A percentile compares a stretch with the other conserved stretches of the same genome.
Evolutionary conservation across 2,888 invertebrate genomes (phyloP).

Genomic region (Boloria euphrosyne): DNA sequence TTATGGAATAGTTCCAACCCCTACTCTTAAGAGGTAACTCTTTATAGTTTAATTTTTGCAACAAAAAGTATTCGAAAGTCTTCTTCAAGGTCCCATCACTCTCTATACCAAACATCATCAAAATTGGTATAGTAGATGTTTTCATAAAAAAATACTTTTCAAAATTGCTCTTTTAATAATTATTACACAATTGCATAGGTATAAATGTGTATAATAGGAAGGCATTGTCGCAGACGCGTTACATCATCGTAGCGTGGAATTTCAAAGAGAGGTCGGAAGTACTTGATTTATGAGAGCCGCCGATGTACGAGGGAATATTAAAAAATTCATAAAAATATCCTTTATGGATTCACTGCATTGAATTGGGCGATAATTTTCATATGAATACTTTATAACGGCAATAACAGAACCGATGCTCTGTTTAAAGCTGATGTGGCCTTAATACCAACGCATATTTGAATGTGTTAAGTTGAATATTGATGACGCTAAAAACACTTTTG

Average conservation of each 20-base stretch:
- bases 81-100: too few relatives aligned
- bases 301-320: conserved; percentile 71
- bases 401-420: conserved; percentile 23
- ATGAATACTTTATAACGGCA: conserved; percentile 34
- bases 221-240: conserved; percentile 72
- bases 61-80: too few relatives aligned
- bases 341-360: conserved; percentile 62
- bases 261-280: conserved; percentile 75
- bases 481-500: neutral
- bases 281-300: conserved; percentile 74
- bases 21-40: too few relatives aligned
- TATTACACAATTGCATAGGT: conserved; percentile 4
- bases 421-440: conserved; percentile 19
- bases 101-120: too few relatives aligned
- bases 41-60: too few relatives aligned
- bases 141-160: neutral
- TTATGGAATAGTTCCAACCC: too few relatives aligned
- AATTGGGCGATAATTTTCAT: conserved; percentile 40
- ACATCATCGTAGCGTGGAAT: conserved; percentile 70
- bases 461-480: conserved; percentile 3
- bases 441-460: conserved; percentile 8
- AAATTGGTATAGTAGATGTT: too few relatives aligned
- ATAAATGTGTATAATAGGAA: conserved; percentile 45
- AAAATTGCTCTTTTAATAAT: conserved; percentile 10
- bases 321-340: conserved; percentile 75